Evolutionary conservation across 2,113 vertebrate genomes (phyloP).

Genomic region (Furnarius figulus): DNA sequence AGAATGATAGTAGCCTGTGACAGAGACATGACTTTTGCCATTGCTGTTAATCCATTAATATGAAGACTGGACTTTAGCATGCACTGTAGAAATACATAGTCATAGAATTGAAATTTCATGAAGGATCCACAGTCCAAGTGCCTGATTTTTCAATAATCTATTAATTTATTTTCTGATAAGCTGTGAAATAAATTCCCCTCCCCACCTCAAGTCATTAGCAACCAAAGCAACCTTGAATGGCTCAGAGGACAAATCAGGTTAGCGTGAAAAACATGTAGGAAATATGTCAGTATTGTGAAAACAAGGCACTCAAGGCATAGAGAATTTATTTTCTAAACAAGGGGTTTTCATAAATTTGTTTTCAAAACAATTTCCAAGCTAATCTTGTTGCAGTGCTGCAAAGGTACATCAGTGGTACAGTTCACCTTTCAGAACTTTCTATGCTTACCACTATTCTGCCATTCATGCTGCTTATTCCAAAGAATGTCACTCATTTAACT

Average conservation of each 20-base stretch:
- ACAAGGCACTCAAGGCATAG: background rate
- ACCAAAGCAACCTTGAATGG: background rate
- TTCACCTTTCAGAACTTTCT: background rate
- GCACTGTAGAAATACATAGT: background rate
- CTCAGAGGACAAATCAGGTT: background rate
- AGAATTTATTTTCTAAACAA: background rate
- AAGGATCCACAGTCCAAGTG: background rate
- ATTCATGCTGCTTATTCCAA: background rate
- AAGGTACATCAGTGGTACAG: background rate
- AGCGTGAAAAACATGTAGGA: accelerated
- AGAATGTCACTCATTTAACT: background rate
- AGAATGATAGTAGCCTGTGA: background rate
- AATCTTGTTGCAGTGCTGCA: background rate
- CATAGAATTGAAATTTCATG: background rate
- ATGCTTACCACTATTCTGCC: background rate
- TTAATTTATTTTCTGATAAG: background rate
- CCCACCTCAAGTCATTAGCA: background rate
- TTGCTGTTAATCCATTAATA: background rate
- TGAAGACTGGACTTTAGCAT: background rate
- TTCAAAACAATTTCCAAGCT: background rate
- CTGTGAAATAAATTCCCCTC: background rate
- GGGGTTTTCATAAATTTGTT: background rate
- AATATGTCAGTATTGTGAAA: background rate
- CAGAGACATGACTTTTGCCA: background rate
- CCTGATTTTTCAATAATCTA: background rate